A percentile compares a stretch with the other conserved stretches of the same genome.
phyloP scores from a whole-genome alignment of 1,140 invertebrate species.

The Chelonus insularis region DNA sequence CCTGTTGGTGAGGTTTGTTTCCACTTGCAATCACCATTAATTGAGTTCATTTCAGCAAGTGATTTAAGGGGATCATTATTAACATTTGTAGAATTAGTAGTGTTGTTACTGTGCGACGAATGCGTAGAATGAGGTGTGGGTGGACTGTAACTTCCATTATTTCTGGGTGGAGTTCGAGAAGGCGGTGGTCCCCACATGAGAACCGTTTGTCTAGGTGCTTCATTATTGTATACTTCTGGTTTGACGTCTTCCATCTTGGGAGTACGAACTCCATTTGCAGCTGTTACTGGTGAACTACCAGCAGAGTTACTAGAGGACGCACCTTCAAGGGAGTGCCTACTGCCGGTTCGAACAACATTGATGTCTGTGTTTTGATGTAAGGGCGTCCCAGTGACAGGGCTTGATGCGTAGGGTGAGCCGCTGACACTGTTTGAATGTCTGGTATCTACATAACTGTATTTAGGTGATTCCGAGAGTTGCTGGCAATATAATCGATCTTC shows the following conservation, averaged over 20 bases:
- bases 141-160: constrained; percentile 58
- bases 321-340: constrained; percentile 62
- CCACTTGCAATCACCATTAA: constrained; percentile 61
- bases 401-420: constrained; percentile 53
- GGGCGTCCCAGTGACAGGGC: constrained; percentile 50
- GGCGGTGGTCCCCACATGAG: constrained; percentile 78
- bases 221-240: constrained; percentile 59
- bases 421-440: constrained; percentile 60
- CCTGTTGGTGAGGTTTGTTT: constrained; percentile 52
- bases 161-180: constrained; percentile 51
- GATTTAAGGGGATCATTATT: constrained; percentile 64
- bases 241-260: constrained; percentile 70
- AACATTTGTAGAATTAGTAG: constrained; percentile 34
- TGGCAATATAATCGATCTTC: constrained; percentile 71
- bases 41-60: constrained; percentile 64
- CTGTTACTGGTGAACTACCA: constrained; percentile 60
- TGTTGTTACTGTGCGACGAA: constrained; percentile 49
- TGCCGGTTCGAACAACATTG: constrained; percentile 51
- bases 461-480: constrained; percentile 56
- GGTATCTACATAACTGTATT: constrained; percentile 56
- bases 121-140: constrained; percentile 55
- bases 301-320: constrained; percentile 61
- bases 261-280: constrained; percentile 62
- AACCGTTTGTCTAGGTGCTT: constrained; percentile 77
- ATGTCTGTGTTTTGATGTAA: constrained; percentile 47